Base-by-base conservation (phyloP, 2,797 vertebrate species). In the Pseudochirops cupreus region DNA sequence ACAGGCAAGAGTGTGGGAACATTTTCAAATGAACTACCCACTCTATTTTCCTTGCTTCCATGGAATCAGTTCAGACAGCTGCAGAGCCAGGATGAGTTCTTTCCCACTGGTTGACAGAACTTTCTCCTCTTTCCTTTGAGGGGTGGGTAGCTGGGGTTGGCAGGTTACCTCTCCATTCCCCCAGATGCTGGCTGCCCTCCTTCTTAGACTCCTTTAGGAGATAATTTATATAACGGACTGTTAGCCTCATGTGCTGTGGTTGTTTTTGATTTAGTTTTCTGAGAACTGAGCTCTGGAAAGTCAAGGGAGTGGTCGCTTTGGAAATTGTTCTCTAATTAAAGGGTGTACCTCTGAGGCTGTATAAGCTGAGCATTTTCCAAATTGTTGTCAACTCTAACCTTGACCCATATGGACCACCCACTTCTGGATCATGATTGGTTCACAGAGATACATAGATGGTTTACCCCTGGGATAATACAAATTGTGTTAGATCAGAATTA, bases 311-410 rank as follows among this genome's bases (percentile, higher is more conserved):
- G 98, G 96, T 97, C 96, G 95, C 96, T 96, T 97, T 97, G 98
- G 96, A 98, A 98, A 97, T 93, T 97, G 91, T 96, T 97, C 97
- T 97, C 89, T 98, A 98, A 98, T 98, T 98, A 97, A 89, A 98
- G 97, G 97, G 96, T 98, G 96, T 97, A 98, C 97, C 74, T 98
- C 98, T 97, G 95, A 94, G 98, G 67, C 91, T 94, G 97, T 97
- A 97, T 96, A 94, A 90, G 95, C 90, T 90, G 96, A 96, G 97
- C 95, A 95, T 96, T 97, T 97, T 98, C 96, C 94, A 92, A 92
- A 95, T 94, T 97, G 96, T 95, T 96, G 95, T 55, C 97, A 98
- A 94, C 93, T 96, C 95, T 98, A 89, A 97, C 92, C 93, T 90
- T 54, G 90, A 96, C 92, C 57, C 96, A 0, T 0, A 46, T 94